These are phyloP conservation scores for Sebastes oblongus DNA, from an alignment of 2,797 vertebrate genomes.

Conservation along the genomic window DNA sequence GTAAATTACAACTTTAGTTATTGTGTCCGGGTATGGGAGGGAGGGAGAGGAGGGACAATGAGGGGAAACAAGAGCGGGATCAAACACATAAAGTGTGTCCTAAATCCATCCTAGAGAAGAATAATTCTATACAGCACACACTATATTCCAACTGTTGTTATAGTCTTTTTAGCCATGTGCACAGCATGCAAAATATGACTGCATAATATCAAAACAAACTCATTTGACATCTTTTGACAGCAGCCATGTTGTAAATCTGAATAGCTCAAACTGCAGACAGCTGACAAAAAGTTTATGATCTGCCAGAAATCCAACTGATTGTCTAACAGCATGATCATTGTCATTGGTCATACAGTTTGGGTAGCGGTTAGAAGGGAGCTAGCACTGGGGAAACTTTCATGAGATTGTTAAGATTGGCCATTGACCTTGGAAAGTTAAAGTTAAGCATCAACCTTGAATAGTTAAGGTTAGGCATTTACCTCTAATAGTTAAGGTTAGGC, in stretches of 20 bases:
- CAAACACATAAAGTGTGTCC: background rate
- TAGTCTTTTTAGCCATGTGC: background rate
- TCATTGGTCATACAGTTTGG: too few species aligned
- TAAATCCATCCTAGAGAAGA: background rate
- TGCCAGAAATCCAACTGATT: background rate
- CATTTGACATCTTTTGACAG: background rate
- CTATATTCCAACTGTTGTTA: background rate
- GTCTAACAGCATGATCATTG: background rate
- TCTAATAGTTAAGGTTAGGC: too few species aligned
- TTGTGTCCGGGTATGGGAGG: background rate
- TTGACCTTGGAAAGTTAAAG: too few species aligned
- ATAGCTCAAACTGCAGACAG: background rate
- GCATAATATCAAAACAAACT: background rate
- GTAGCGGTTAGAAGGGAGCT: too few species aligned
- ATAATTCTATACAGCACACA: background rate
- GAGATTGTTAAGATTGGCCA: too few species aligned
- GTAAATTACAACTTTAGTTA: conserved; percentile 38
- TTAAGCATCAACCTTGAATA: too few species aligned
- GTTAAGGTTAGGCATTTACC: too few species aligned
- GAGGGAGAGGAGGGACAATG: background rate
- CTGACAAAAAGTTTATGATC: background rate
- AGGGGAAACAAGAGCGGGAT: background rate
- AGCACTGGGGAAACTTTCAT: too few species aligned
- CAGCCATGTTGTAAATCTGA: background rate
- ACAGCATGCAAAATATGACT: background rate